These are phyloP conservation scores for Drymodes brunneopygia DNA, from an alignment of 2,113 vertebrate genomes.

Conservation along the genomic window DNA sequence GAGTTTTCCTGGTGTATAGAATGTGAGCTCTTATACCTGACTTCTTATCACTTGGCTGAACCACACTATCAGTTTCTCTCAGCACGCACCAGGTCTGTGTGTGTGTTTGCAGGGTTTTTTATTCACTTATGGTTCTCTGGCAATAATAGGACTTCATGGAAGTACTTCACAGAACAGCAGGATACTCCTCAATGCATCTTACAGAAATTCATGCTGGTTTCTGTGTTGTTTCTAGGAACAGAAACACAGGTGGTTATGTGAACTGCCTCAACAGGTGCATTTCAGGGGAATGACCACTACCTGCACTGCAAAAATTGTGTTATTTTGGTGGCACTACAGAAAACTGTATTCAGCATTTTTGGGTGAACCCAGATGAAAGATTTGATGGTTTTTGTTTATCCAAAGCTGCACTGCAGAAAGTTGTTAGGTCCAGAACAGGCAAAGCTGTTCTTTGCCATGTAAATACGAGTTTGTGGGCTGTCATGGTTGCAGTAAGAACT, in stretches of 20 bases:
- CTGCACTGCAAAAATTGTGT: background rate
- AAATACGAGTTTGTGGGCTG: background rate
- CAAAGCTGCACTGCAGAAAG: background rate
- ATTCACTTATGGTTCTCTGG: background rate
- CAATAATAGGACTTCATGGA: background rate
- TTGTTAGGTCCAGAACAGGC: background rate
- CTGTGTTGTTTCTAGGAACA: background rate
- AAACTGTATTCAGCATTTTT: background rate
- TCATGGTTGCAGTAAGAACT: background rate
- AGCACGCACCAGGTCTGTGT: background rate
- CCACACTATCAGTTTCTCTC: background rate
- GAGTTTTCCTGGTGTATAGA: background rate
- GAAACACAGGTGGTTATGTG: background rate
- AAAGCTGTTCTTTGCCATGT: background rate
- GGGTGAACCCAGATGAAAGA: background rate
- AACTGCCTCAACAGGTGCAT: background rate
- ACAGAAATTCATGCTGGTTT: background rate
- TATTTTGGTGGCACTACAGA: background rate
- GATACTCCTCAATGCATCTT: background rate
- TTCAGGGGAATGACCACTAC: background rate
- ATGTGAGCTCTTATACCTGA: background rate
- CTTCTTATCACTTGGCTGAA: background rate
- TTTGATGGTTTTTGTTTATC: background rate
- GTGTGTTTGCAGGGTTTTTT: conserved; percentile 3
- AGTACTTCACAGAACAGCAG: background rate